phyloP scores from a whole-genome alignment of 2,797 vertebrate genomes.

The Rhabdophis nuchalis region DNA sequence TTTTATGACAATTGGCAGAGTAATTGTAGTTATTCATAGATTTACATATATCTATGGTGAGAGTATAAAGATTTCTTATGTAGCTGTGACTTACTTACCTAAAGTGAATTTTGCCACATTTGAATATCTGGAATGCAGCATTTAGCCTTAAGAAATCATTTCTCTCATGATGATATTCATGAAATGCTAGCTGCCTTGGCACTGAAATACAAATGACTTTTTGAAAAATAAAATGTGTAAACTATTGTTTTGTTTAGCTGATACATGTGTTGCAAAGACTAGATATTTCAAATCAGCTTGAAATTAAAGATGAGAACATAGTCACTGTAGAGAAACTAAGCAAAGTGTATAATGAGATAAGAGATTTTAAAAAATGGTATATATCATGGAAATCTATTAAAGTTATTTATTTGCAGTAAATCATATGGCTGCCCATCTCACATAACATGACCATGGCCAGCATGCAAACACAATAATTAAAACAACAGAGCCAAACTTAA shows the following conservation, averaged over 20 bases:
- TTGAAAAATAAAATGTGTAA: neutral
- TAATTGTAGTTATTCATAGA: slow-evolving; percentile 50
- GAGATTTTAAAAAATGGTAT: neutral
- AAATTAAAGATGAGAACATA: neutral
- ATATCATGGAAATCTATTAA: slow-evolving; percentile 1
- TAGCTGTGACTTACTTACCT: slow-evolving; percentile 36
- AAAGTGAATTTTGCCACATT: slow-evolving; percentile 27
- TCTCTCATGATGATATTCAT: slow-evolving; percentile 6
- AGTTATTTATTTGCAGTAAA: neutral
- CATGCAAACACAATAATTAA: neutral
- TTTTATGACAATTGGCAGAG: slow-evolving; percentile 32
- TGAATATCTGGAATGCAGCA: slow-evolving; percentile 21
- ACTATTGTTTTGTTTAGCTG: neutral
- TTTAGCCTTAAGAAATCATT: slow-evolving; percentile 29
- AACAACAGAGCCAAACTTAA: neutral
- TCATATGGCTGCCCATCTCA: neutral
- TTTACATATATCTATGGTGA: slow-evolving; percentile 38
- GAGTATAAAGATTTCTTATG: slow-evolving; percentile 37
- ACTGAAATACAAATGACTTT: neutral
- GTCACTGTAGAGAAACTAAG: neutral
- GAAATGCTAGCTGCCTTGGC: neutral
- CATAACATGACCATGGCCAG: neutral
- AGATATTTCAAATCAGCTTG: slow-evolving; percentile 6
- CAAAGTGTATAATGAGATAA: neutral
- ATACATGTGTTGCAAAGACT: neutral